These are phyloP conservation scores for Euura lappo DNA, from an alignment of 1,140 invertebrate species.

Conservation along the genomic window DNA sequence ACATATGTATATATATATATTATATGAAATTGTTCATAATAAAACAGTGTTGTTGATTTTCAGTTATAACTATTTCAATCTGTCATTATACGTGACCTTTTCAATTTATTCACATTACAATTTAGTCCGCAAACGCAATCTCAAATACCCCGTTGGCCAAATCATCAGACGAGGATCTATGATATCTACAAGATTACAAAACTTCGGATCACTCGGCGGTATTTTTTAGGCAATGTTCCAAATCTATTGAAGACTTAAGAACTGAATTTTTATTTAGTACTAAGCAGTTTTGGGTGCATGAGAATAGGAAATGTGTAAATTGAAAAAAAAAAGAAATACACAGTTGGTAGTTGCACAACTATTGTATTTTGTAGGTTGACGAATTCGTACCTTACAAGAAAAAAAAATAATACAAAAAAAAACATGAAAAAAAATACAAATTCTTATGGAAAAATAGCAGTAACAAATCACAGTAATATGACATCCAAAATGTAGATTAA, in stretches of 20 bases:
- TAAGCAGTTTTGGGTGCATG: not conserved
- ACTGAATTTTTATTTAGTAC: not conserved
- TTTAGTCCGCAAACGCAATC: too few species aligned
- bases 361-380: slow-evolving; percentile 18
- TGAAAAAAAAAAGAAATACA: not conserved
- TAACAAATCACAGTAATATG: slow-evolving; percentile 46
- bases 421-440: slow-evolving; percentile 23
- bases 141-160: too few species aligned
- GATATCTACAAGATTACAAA: too few species aligned
- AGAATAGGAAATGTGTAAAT: not conserved
- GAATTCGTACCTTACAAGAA: slow-evolving; percentile 20
- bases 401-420: slow-evolving; percentile 13
- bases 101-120: too few species aligned
- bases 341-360: slow-evolving; percentile 20
- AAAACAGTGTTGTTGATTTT: not conserved
- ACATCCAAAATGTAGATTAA: slow-evolving; percentile 46
- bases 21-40: not conserved
- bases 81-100: too few species aligned
- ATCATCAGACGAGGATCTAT: too few species aligned
- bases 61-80: too few species aligned
- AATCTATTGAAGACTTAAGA: too few species aligned
- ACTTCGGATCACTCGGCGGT: too few species aligned
- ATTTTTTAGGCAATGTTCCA: too few species aligned
- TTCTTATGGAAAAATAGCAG: slow-evolving; percentile 48
- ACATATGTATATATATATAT: not conserved